phyloP scores from a whole-genome alignment of 2,888 invertebrate genomes.

The Drosophila multiciliata region DNA sequence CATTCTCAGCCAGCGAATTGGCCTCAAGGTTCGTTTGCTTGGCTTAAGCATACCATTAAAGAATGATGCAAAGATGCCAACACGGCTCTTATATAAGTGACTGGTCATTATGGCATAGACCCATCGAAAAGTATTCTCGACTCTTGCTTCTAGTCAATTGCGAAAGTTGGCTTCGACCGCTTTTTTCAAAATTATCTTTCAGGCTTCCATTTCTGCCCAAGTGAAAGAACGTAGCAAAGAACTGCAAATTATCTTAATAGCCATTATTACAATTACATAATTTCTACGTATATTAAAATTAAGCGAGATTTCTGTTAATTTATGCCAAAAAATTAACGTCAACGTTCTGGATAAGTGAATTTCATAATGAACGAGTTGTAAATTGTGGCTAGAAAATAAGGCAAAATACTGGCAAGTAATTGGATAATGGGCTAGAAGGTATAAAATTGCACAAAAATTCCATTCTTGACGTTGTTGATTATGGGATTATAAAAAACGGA shows the following conservation, averaged over 20 bases:
- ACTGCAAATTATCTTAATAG: conserved; percentile 18
- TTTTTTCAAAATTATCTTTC: conserved; percentile 27
- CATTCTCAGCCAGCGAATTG: conserved; percentile 52
- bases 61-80: conserved; percentile 33
- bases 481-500: neutral
- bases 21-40: conserved; percentile 52
- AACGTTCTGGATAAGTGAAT: neutral
- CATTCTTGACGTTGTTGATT: neutral
- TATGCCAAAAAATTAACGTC: neutral
- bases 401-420: neutral
- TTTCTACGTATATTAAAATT: conserved; percentile 5
- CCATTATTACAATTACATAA: conserved; percentile 16
- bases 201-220: conserved; percentile 5
- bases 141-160: neutral
- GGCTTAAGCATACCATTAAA: conserved; percentile 44
- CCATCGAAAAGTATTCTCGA: neutral
- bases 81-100: conserved; percentile 19
- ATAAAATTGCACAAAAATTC: neutral
- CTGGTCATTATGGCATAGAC: conserved; percentile 7
- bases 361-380: neutral
- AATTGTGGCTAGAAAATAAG: neutral
- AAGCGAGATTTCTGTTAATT: neutral
- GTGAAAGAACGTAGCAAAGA: neutral
- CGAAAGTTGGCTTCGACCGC: conserved; percentile 2
- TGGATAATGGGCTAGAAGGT: neutral